Evolutionary conservation across 2,113 vertebrate species (phyloP), one percentile per base, ranked within the genome.

Genomic region (Helogale parvula): DNA sequence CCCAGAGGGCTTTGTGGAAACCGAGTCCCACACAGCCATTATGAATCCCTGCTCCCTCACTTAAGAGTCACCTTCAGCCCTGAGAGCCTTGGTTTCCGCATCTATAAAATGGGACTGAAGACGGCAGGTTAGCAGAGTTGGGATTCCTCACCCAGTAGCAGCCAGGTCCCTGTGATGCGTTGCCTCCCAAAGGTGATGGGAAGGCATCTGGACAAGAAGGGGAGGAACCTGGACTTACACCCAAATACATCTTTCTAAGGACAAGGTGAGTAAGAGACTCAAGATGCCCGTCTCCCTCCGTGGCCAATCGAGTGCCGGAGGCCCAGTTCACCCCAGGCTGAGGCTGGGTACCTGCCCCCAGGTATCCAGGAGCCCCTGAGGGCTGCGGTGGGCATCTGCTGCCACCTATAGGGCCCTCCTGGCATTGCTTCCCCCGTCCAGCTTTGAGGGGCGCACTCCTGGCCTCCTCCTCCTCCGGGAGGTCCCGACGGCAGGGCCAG

Each of bases 401-500:
- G 98, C 98, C 98, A 98, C 80, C 98, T 98, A 97, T 95, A 98
- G 98, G 96, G 86, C 3, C 45, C 31, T 7, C 1, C 0, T 31
- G 12, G 97, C 95, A 97, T 91, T 9, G 96, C 54, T 79, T 50
- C 13, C 79, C 25, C 38, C 7, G 1, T 57, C 60, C 81, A 1
- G 57, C 33, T 9, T 1, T 1, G 21, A 9, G 35, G 21, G 19
- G 21, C 4, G 10, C 12, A 12, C 27, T 7, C 23, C 12, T 19
- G 6, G 69, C 8, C 19, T 65, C 17, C 8, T 5, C 68, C 16
- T 72, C 68, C 13, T 68, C 27, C n/a, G 5, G 11, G 79, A 80
- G 45, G 14, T 54, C 33, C 27, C 63, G 11, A n/a, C 50, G 50
- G 69, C n/a, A 31, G 63, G 0, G 0, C 5, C 33, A 16, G n/a